Evolutionary conservation across 2,113 vertebrate genomes (phyloP).

Genomic region (Sigmodon hispidus): DNA sequence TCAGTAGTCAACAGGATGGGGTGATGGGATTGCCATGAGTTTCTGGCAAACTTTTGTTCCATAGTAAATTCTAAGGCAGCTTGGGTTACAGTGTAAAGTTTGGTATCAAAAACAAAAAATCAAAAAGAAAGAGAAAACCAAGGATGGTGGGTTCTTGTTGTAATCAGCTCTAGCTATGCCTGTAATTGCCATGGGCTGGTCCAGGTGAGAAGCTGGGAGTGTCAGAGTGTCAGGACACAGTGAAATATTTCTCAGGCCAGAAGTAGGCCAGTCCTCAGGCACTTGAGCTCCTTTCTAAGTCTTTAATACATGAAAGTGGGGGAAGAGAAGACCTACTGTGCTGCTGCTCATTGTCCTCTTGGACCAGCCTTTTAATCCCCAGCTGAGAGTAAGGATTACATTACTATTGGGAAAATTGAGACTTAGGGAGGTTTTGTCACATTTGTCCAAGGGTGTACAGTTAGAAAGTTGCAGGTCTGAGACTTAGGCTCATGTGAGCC

Average conservation of each 20-base stretch:
- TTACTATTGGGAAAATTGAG: slow-evolving; percentile 21
- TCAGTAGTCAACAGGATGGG: background rate
- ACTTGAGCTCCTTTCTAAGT: background rate
- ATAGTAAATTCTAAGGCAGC: background rate
- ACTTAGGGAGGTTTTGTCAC: background rate
- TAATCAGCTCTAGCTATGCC: background rate
- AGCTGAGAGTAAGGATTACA: background rate
- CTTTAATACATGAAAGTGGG: background rate
- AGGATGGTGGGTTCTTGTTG: background rate
- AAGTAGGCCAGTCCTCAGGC: background rate
- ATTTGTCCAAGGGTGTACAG: background rate
- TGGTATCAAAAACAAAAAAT: background rate
- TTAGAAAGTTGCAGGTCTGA: background rate
- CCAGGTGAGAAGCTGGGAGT: background rate
- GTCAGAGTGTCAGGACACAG: background rate
- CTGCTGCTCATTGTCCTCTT: background rate
- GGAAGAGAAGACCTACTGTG: background rate
- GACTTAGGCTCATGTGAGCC: background rate
- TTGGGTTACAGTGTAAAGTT: background rate
- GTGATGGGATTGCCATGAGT: no score
- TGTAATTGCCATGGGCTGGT: background rate
- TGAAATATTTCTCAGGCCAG: background rate
- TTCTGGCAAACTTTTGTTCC: background rate
- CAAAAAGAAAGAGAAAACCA: background rate
- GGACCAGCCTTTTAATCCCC: background rate